These are phyloP conservation scores for Poeciliopsis turrubarensis DNA, from an alignment of 2,113 vertebrate species.

Conservation along the genomic window DNA sequence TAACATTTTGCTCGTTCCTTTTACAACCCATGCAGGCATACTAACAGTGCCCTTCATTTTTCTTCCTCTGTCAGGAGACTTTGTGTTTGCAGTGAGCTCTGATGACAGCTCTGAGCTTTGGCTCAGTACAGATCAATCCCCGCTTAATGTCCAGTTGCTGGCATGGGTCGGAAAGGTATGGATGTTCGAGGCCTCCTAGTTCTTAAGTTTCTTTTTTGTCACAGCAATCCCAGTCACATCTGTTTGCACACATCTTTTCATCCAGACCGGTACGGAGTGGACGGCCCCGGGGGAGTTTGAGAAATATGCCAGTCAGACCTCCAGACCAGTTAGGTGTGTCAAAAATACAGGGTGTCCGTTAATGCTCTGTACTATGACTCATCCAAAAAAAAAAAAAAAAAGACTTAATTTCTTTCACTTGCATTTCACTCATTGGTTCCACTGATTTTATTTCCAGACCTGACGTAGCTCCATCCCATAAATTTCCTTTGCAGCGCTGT, in stretches of 20 bases:
- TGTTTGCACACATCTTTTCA: not conserved
- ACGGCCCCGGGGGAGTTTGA: conserved; percentile 92
- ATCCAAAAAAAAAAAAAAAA: not conserved
- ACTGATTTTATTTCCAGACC: not conserved
- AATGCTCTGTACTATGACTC: not conserved
- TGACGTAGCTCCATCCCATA: no score
- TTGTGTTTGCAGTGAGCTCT: conserved; percentile 91
- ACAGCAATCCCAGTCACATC: not conserved
- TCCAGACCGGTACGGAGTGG: conserved; percentile 91
- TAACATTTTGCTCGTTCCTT: not conserved
- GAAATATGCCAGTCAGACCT: conserved; percentile 91
- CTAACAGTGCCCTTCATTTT: not conserved
- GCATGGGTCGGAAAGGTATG: conserved; percentile 91
- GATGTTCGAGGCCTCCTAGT: not conserved
- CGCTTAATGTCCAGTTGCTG: conserved; percentile 82
- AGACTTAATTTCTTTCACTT: not conserved
- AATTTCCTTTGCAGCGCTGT: not conserved
- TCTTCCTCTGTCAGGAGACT: conserved; percentile 80
- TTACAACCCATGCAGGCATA: not conserved
- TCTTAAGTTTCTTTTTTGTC: not conserved
- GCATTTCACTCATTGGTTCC: not conserved
- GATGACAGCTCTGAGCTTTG: conserved; percentile 96
- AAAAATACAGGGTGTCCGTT: not conserved
- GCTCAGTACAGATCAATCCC: conserved; percentile 88
- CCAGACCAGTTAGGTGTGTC: conserved; percentile 86